Evolutionary conservation across 1,140 invertebrate species (phyloP), one percentile per base, ranked within the genome.

Genomic region (Heliconius melpomene): DNA sequence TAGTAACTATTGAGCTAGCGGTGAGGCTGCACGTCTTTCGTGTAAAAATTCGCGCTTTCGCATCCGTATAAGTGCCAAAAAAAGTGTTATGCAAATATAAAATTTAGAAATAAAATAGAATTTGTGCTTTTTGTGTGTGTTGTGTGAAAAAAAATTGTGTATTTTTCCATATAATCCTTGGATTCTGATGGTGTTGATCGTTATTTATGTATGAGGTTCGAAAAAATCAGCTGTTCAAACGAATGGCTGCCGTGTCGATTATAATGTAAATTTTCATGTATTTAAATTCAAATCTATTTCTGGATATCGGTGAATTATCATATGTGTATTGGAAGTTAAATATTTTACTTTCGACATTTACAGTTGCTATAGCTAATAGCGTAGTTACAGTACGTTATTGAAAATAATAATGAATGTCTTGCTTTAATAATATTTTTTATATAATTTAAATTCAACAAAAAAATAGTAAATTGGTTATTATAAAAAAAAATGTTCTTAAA

Each of bases 161-260:
- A 26, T 26, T 66, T 29, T 29, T 66, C 26, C 9, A 66, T 29
- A 66, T 29, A 26, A 26, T 66, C 26, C 23, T 66, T 66, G 26
- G 60, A 66, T 29, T 66, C 60, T 29, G 60, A 66, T 66, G 81
- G 84, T 83, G 85, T 89, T 85, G 80, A 85, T 86, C 84, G 83
- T 86, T 87, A 40, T 82, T 84, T 83, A 60, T 80, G 0, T 36
- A 84, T 73, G 83, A 78, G 81, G 75, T 86, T 85, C 78, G 77
- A 60, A 75, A 46, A 79, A 83, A 83, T 83, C 84, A 87, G 86
- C 85, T 87, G 86, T 85, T 74, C 77, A 85, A 85, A 85, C 75
- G 81, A 78, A 29, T 54, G 16, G 57, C 32, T 74, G 60, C 71
- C 32, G 38, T 73, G 36, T 77, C 66, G 75, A 72, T 80, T 77